phyloP scores from a whole-genome alignment of 2,888 invertebrate species.

The Mystacides longicornis region DNA sequence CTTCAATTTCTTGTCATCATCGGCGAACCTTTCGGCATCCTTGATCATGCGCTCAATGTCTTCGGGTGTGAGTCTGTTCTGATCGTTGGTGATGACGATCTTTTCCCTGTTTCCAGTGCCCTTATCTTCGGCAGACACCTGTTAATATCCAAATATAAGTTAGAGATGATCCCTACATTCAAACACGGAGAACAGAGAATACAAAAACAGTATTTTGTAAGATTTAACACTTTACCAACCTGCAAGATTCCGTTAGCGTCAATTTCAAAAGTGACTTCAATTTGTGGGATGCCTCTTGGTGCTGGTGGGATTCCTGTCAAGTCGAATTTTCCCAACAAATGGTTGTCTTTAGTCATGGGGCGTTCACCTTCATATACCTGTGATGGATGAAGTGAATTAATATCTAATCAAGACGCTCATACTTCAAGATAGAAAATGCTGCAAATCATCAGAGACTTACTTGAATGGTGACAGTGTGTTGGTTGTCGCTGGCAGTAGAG shows the following conservation, averaged over 20 bases:
- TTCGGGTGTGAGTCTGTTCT: conserved; percentile 93
- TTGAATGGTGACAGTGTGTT: conserved; percentile 97
- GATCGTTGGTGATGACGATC: conserved; percentile 98
- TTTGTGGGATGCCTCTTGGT: conserved; percentile 87
- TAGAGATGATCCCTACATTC: no score
- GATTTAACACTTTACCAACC: neutral
- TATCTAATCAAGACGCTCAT: neutral
- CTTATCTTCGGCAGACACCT: conserved; percentile 95
- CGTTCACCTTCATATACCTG: conserved; percentile 96
- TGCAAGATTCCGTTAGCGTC: conserved; percentile 91
- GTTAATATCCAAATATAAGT: no score
- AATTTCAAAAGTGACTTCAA: conserved; percentile 91
- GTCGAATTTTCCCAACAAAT: conserved; percentile 96
- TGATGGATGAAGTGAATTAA: neutral
- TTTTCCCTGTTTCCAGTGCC: conserved; percentile 98
- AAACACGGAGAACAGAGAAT: no score
- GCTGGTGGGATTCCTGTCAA: conserved; percentile 94
- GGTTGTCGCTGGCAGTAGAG: conserved; percentile 98
- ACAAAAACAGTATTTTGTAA: no score
- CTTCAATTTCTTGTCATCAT: conserved; percentile 95
- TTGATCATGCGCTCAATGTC: conserved; percentile 99
- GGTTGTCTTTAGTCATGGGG: conserved; percentile 99
- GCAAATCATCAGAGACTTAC: conserved; percentile 6
- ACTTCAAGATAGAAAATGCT: neutral
- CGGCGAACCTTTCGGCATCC: conserved; percentile 98